Evolutionary conservation across 23 tunicate species (phyloP).

Genomic region (Phallusia fumigata): DNA sequence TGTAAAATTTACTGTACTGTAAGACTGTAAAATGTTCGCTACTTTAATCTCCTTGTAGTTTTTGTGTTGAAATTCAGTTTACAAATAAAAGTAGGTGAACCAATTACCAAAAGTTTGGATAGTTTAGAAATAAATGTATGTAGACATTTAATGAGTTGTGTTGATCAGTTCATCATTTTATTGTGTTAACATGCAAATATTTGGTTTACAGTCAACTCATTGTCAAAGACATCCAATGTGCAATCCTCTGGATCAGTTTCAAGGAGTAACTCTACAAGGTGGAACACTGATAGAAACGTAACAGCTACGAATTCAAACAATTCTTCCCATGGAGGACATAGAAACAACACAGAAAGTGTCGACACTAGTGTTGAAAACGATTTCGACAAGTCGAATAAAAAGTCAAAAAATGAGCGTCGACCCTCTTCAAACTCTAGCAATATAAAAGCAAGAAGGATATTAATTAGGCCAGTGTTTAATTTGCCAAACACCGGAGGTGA

Average conservation of each 20-base stretch:
- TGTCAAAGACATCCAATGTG: neutral
- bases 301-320: neutral
- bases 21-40: no score
- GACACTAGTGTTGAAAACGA: neutral
- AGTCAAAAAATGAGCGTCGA: neutral
- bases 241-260: neutral
- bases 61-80: no score
- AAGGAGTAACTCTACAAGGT: neutral
- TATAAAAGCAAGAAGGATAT: conserved; percentile 34
- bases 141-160: no score
- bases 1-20: no score
- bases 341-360: neutral
- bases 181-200: neutral
- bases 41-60: no score
- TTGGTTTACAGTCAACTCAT: neutral
- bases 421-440: conserved; percentile 1
- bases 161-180: no score
- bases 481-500: conserved; percentile 34
- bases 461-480: conserved; percentile 54
- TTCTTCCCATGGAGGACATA: neutral
- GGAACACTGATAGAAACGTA: neutral
- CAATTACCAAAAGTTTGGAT: no score
- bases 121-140: neutral
- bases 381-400: neutral
- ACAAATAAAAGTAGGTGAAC: no score